Percentiles rank a stretch among this genome's conserved stretches.
phyloP scores from a whole-genome alignment of 2,888 invertebrate species.

The Apotomis capreana region DNA sequence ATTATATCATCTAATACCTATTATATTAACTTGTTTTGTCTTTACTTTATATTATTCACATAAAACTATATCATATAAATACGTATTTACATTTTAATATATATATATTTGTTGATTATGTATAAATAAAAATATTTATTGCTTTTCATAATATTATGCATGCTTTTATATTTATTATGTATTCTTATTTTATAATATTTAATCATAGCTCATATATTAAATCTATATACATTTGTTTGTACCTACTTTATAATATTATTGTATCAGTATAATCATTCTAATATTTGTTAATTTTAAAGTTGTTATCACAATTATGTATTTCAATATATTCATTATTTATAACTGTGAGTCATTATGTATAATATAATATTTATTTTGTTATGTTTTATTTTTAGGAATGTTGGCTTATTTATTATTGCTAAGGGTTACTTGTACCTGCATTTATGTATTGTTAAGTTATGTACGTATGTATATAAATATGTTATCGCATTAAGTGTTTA shows the following conservation, averaged over 20 bases:
- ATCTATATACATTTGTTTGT: not conserved
- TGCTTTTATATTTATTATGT: not conserved
- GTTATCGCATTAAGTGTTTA: conserved; percentile 27
- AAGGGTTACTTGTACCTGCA: conserved; percentile 17
- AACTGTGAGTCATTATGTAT: not conserved
- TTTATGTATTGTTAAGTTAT: not conserved
- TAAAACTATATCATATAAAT: too few species aligned
- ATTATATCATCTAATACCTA: too few species aligned
- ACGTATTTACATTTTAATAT: too few species aligned
- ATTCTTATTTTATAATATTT: not conserved
- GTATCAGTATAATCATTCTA: not conserved
- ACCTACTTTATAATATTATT: not conserved
- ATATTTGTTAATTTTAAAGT: not conserved
- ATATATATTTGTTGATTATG: not conserved
- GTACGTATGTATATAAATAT: conserved; percentile 13
- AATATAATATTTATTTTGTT: too few species aligned
- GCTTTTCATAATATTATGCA: not conserved
- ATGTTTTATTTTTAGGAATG: not conserved
- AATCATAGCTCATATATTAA: too few species aligned
- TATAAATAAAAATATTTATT: not conserved
- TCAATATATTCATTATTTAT: not conserved
- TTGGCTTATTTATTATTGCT: not conserved
- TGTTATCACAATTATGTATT: not conserved
- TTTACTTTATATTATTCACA: too few species aligned
- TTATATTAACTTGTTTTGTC: too few species aligned